A percentile compares a stretch with the other conserved stretches of the same genome.
Conservation (phyloP, 2,797 vertebrate species). For the Pelobates cultripes region DNA sequence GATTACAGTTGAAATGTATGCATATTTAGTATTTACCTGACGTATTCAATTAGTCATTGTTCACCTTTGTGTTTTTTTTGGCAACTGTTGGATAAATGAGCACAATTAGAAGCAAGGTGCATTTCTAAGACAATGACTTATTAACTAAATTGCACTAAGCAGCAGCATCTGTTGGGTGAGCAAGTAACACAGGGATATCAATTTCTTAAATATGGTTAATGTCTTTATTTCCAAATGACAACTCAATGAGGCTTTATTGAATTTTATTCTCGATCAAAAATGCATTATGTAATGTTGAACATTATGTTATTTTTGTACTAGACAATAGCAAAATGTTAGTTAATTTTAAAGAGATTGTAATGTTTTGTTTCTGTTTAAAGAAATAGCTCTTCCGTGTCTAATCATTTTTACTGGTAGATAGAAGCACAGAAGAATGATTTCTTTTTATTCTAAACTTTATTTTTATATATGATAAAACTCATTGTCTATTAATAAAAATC, state of each 20-base stretch:
- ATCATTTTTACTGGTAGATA: too few relatives aligned
- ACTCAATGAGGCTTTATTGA: background rate
- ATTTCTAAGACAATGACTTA: conserved; percentile 13
- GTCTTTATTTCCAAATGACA: background rate
- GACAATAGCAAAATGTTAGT: too few relatives aligned
- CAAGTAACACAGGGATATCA: background rate
- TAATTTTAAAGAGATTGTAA: too few relatives aligned
- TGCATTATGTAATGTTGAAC: too few relatives aligned
- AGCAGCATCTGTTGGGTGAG: conserved; percentile 3
- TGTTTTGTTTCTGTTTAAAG: too few relatives aligned
- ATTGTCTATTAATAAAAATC: too few relatives aligned
- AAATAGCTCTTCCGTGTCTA: too few relatives aligned
- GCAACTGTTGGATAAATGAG: conserved; percentile 2
- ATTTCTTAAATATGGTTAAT: conserved; percentile 8
- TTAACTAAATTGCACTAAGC: conserved; percentile 13
- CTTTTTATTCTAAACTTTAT: too few relatives aligned
- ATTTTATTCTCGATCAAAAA: too few relatives aligned
- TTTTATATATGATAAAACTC: too few relatives aligned
- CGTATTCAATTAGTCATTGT: conserved; percentile 18
- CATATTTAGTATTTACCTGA: background rate
- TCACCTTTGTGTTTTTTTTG: conserved; percentile 2
- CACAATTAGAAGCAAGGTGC: conserved; percentile 3
- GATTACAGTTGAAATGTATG: background rate
- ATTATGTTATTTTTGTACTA: too few relatives aligned
- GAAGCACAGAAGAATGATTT: too few relatives aligned